Evolutionary conservation across 2,113 vertebrate species (phyloP), one percentile per base, ranked within the genome.

Genomic region (Apeltes quadracus): DNA sequence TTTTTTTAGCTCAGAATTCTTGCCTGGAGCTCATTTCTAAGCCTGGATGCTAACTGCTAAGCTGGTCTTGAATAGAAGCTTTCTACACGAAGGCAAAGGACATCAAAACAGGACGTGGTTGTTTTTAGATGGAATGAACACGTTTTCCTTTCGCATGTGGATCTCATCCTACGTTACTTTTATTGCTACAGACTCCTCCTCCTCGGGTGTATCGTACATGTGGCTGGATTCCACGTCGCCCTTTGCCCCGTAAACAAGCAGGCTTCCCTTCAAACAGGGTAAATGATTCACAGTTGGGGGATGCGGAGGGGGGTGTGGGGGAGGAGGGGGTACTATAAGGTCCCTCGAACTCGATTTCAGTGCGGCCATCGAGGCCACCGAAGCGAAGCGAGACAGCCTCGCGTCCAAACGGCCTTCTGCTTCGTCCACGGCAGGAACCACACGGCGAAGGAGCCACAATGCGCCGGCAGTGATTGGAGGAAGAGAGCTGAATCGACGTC

Each of bases 271-370:
- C 59, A 72, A 67, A 66, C 23, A 1, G 62, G 53, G 72, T 85
- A 56, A 84, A 72, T 84, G 68, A 74, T 82, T 89, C 69, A 88
- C 76, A 54, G 53, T 68, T 41, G 44, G 61, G 73, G 38, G 36
- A 58, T 36, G 50, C 61, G 73, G 38, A 36, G 58, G 79, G 50
- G 54, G 18, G 22, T n/a, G n/a, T n/a, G n/a, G n/a, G n/a, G 38
- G 73, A 61, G 29, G 29, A 5, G 29, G 29, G 38, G 73, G 63
- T n/a, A 27, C 50, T 58, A 69, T 59, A 48, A 73, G 76, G 72
- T 63, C 72, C 75, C 2, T 61, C 61, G 73, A 41, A 16, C 54
- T 84, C 34, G 54, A 70, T 78, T 78, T 65, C 48, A 55, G 46
- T n/a, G 41, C 59, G 25, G 69, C 74, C 61, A 81, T 70, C 61